Conservation (phyloP, 2,888 invertebrate genomes). For the Pemphredon lugubris region DNA sequence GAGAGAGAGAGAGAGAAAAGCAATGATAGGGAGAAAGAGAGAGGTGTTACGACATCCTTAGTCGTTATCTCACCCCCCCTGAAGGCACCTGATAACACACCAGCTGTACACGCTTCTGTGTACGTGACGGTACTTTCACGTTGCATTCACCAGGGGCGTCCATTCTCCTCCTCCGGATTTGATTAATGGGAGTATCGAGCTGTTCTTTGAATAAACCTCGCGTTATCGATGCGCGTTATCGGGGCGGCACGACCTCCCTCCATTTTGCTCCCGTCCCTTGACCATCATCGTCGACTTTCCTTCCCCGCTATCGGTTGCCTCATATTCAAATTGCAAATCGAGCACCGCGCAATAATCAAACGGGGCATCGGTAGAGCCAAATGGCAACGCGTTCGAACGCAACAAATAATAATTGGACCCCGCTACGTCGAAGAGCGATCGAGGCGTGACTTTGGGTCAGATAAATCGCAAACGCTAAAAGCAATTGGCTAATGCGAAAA, state of each 20-base stretch:
- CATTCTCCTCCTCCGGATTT: constrained; percentile 41
- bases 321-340: constrained; percentile 28
- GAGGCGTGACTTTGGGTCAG: too few species aligned
- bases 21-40: constrained; percentile 24
- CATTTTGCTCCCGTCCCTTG: constrained; percentile 4
- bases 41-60: constrained; percentile 58
- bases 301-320: constrained; percentile 27
- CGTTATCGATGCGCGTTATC: constrained; percentile 51
- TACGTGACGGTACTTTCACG: constrained; percentile 34
- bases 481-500: too few species aligned
- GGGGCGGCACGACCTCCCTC: constrained; percentile 20
- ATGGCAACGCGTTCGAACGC: too few species aligned
- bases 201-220: constrained; percentile 42
- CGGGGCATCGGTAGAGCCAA: too few species aligned
- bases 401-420: too few species aligned
- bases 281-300: constrained; percentile 22
- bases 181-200: constrained; percentile 52
- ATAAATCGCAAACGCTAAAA: too few species aligned
- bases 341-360: too few species aligned
- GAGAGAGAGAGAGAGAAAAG: constrained; percentile 10
- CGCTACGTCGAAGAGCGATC: too few species aligned
- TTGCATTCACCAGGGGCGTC: constrained; percentile 46
- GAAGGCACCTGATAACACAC: constrained; percentile 60
- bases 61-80: constrained; percentile 53
- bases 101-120: constrained; percentile 38